phyloP scores from a whole-genome alignment of 2,797 vertebrate species.

The Acrossocheilus wenchowensis region DNA sequence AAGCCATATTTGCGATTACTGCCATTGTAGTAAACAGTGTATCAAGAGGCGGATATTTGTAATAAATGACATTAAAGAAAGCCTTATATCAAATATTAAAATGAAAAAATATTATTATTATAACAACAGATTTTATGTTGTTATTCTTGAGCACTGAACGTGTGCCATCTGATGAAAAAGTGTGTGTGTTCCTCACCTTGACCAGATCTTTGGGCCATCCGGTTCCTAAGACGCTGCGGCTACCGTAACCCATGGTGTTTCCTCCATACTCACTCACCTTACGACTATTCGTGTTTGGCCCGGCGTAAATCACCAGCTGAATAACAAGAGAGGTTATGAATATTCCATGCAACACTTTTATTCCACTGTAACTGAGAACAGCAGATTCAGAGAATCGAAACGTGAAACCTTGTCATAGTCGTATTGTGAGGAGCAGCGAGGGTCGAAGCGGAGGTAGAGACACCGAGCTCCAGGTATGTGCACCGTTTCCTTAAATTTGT shows the following conservation, averaged over 20 bases:
- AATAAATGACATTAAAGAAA: background rate
- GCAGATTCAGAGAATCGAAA: background rate
- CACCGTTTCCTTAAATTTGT: conserved; percentile 98
- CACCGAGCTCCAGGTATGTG: conserved; percentile 98
- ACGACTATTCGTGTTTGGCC: conserved; percentile 98
- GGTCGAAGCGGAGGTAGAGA: conserved; percentile 96
- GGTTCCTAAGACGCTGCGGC: conserved; percentile 97
- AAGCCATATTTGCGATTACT: background rate
- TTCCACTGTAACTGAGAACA: background rate
- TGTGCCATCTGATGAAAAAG: background rate
- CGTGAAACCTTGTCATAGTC: conserved; percentile 96
- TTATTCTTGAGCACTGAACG: background rate
- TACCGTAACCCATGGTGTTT: conserved; percentile 97
- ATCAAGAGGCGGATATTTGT: background rate
- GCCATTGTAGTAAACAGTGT: background rate
- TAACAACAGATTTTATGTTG: background rate
- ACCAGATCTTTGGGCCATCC: conserved; percentile 99
- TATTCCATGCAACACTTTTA: background rate
- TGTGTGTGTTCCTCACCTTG: conserved; percentile 82
- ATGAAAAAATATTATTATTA: background rate
- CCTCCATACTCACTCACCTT: conserved; percentile 99
- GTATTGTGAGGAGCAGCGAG: conserved; percentile 96
- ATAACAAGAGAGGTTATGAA: conserved; percentile 46
- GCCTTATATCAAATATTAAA: background rate
- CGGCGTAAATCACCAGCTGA: conserved; percentile 98